Evolutionary conservation across 2,797 vertebrate genomes (phyloP).

Genomic region (Karalla daura): DNA sequence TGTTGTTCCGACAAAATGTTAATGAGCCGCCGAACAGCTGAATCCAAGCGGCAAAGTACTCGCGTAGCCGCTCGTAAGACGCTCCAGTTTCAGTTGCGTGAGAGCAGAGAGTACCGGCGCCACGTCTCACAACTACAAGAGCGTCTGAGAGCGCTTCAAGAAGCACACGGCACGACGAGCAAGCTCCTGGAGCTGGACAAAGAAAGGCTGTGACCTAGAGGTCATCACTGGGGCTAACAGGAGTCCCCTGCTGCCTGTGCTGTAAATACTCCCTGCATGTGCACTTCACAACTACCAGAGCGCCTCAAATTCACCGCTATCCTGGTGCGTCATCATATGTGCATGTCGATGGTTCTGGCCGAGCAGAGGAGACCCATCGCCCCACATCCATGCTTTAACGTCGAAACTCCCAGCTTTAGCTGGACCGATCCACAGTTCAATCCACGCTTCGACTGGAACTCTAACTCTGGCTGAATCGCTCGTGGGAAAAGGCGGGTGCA

Average conservation of each 20-base stretch:
- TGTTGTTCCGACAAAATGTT: slow-evolving; percentile 47
- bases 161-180: too few relatives aligned
- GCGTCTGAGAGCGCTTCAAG: not conserved
- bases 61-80: not conserved
- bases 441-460: not conserved
- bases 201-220: too few relatives aligned
- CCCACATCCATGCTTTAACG: not conserved
- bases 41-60: not conserved
- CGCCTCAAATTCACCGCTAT: too few relatives aligned
- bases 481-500: not conserved
- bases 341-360: too few relatives aligned
- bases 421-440: not conserved
- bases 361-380: too few relatives aligned
- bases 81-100: not conserved
- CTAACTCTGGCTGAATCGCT: not conserved
- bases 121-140: not conserved
- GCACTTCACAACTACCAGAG: too few relatives aligned
- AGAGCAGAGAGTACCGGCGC: not conserved
- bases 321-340: too few relatives aligned
- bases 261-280: too few relatives aligned
- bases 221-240: too few relatives aligned
- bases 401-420: not conserved
- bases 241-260: too few relatives aligned
- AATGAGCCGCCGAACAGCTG: slow-evolving; percentile 15
- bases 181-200: too few relatives aligned